Base-by-base conservation (phyloP, 2,888 invertebrate species). In the Geophilus truncorum region DNA sequence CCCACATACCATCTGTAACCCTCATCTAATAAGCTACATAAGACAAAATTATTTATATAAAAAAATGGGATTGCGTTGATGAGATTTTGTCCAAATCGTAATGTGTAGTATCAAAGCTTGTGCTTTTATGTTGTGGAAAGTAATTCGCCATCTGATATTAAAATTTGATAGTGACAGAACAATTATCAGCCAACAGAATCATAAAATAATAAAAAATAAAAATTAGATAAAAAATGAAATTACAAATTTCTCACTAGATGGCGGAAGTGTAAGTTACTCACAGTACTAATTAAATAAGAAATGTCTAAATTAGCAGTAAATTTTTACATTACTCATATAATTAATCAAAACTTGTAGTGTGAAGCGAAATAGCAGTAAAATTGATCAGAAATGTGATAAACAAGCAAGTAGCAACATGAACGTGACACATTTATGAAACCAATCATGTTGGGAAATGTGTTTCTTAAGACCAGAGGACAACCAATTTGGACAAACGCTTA, bases 391-490 rank as follows among this genome's bases (percentile, higher is more conserved):
- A 62, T 62, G 62, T 62, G 62, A 62, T 62, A 62, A 62, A 28
- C 62, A 62, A 62, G 62, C 62, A 62, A 62, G 62, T 62, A 23
- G 62, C 23, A 62, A 62, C 62, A 25, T 62, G 62, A 25, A 62
- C 62, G 23, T 62, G 62, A 62, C 62, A 62, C 62, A 62, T 62
- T 62, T 62, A 62, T 62, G 62, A 28, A 62, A 15, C 62, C 62
- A 62, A 62, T 62, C 62, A 62, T 62, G 62, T 62, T 62, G 25
- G 62, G 62, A 62, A 62, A 62, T 62, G 62, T 62, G 62, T 62
- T 62, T 62, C 62, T 62, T 62, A 62, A 62, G 62, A 62, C 62
- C 62, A 62, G 62, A 62, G 62, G 62, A 62, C 62, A 62, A 62
- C 62, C 62, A 62, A 62, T 62, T 62, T 62, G 25, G 62, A 62